Conservation (phyloP, 1,140 invertebrate genomes). For the Harlomillsia oculata region DNA sequence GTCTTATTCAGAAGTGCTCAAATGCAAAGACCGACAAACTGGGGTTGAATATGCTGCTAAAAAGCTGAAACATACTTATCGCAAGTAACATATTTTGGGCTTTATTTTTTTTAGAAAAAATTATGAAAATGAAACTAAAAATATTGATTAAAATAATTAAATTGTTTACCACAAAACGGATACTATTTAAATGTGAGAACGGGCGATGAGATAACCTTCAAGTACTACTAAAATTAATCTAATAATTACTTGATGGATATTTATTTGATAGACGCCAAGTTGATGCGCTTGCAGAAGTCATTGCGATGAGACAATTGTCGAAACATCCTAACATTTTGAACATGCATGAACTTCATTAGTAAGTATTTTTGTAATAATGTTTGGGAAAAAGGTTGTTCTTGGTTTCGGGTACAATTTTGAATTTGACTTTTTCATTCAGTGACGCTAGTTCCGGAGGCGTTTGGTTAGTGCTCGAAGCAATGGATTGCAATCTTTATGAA, state of each 20-base stretch:
- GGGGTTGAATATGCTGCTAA: slow-evolving; percentile 52
- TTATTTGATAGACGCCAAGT: too few species aligned
- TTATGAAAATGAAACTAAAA: too few species aligned
- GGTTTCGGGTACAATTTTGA: too few species aligned
- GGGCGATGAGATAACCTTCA: too few species aligned
- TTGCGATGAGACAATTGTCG: slow-evolving; percentile 49
- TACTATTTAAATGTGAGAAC: too few species aligned
- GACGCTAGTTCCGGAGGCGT: slow-evolving; percentile 47
- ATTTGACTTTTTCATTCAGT: slow-evolving; percentile 43
- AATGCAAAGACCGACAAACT: slow-evolving; percentile 51
- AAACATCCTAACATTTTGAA: slow-evolving; percentile 53
- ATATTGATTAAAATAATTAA: too few species aligned
- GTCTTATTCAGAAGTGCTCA: slow-evolving; percentile 58
- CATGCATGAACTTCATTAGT: slow-evolving; percentile 54
- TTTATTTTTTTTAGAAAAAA: too few species aligned
- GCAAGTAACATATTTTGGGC: slow-evolving; percentile 45
- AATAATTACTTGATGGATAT: too few species aligned
- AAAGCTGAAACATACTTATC: slow-evolving; percentile 53
- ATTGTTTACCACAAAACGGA: too few species aligned
- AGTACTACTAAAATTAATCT: too few species aligned
- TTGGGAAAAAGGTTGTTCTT: background rate
- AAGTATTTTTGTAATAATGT: slow-evolving; percentile 37
- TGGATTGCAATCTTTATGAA: slow-evolving; percentile 62
- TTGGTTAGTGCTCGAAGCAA: slow-evolving; percentile 54
- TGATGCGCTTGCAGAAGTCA: slow-evolving; percentile 53